A percentile compares a stretch with the other conserved stretches of the same genome.
Conservation (phyloP, 64 coral and sea anemone species). For the Montipora sp. region DNA sequence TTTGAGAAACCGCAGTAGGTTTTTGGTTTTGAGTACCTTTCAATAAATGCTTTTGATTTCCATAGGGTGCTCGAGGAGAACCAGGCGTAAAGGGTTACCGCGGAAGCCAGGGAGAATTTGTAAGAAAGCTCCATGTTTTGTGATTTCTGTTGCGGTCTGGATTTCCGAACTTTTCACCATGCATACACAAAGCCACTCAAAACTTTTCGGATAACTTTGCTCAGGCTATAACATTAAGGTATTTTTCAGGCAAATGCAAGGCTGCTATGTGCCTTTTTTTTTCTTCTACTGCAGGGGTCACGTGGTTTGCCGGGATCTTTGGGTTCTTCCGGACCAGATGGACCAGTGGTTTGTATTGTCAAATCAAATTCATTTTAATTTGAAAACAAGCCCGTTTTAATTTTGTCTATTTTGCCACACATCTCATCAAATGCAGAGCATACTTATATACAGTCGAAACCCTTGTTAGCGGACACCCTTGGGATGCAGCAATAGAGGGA, state of each 20-base stretch:
- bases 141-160: neutral
- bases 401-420: neutral
- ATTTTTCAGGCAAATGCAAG: neutral
- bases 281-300: neutral
- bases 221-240: too few relatives aligned
- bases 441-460: too few relatives aligned
- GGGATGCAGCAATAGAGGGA: too few relatives aligned
- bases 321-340: constrained; percentile 2
- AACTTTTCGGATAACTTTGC: too few relatives aligned
- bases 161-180: too few relatives aligned
- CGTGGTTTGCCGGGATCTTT: neutral
- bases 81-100: constrained; percentile 1
- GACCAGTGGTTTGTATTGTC: constrained; percentile 9
- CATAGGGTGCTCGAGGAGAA: neutral
- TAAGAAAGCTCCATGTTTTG: neutral
- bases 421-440: neutral
- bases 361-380: too few relatives aligned
- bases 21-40: neutral
- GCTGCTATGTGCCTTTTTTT: neutral
- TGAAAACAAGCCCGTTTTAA: too few relatives aligned
- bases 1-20: neutral
- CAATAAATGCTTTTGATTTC: neutral
- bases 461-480: too few relatives aligned
- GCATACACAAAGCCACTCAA: too few relatives aligned
- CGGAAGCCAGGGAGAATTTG: constrained; percentile 21